These are phyloP conservation scores for Carlito syrichta DNA, from an alignment of 2,113 vertebrate genomes.

Conservation along the genomic window DNA sequence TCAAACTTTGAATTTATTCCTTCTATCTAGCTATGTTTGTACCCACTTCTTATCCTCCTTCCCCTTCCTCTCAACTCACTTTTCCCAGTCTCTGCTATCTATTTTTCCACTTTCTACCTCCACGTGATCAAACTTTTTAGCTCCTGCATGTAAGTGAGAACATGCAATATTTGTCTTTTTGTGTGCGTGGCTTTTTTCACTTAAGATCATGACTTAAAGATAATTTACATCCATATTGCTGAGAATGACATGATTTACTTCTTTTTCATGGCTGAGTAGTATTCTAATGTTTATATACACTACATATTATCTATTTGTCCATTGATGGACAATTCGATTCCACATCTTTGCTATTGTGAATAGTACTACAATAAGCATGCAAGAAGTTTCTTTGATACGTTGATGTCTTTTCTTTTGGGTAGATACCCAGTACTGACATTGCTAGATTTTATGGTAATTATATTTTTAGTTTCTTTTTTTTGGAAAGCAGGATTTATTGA, in stretches of 20 bases:
- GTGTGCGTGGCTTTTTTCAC: background rate
- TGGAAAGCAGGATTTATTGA: too few species aligned
- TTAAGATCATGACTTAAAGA: background rate
- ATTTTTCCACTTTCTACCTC: background rate
- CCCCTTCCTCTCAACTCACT: background rate
- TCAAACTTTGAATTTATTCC: background rate
- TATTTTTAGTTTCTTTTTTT: background rate
- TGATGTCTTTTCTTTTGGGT: background rate
- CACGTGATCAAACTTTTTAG: background rate
- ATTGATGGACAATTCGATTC: background rate
- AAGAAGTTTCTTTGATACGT: background rate
- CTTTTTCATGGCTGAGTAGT: background rate
- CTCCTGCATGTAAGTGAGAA: background rate
- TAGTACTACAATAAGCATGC: background rate
- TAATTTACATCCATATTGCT: background rate
- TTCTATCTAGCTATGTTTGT: background rate
- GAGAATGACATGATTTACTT: background rate
- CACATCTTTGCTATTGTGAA: background rate
- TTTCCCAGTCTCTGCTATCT: background rate
- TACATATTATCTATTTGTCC: background rate
- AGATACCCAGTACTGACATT: background rate
- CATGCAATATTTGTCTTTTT: background rate
- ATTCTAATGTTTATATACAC: background rate
- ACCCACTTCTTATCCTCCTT: background rate
- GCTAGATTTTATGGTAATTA: background rate